phyloP scores from a whole-genome alignment of 2,888 invertebrate genomes.

The Scaptomyza tumidula region DNA sequence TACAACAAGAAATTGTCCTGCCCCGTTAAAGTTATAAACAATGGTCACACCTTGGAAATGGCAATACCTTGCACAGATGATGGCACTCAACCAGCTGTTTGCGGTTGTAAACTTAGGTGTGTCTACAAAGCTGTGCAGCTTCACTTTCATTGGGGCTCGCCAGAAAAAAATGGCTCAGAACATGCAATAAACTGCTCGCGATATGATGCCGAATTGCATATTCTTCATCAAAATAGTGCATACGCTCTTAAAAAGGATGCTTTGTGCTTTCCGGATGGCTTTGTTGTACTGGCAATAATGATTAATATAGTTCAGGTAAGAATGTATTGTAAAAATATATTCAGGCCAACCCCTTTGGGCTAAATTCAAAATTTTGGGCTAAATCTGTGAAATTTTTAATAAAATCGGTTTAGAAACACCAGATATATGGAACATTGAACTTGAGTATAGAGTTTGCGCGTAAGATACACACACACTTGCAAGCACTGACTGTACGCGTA shows the following conservation, averaged over 20 bases:
- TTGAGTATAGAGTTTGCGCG: no score
- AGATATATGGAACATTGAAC: no score
- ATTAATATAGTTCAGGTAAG: conserved; percentile 38
- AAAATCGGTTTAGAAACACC: no score
- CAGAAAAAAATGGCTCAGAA: conserved; percentile 51
- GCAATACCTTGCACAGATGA: conserved; percentile 39
- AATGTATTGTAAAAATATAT: not conserved
- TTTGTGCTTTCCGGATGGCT: conserved; percentile 47
- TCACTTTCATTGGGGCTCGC: conserved; percentile 70
- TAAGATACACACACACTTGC: no score
- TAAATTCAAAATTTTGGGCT: no score
- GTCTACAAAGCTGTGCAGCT: conserved; percentile 54
- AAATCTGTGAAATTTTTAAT: no score
- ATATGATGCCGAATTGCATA: conserved; percentile 62
- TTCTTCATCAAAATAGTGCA: conserved; percentile 60
- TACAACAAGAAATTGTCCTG: conserved; percentile 50
- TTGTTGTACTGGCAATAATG: conserved; percentile 58
- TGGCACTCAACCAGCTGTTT: conserved; percentile 37
- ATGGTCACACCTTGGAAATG: conserved; percentile 53
- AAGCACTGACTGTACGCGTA: no score
- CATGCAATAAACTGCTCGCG: conserved; percentile 42
- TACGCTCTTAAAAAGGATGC: conserved; percentile 47
- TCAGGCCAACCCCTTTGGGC: no score
- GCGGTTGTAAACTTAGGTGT: conserved; percentile 42
- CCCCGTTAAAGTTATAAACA: conserved; percentile 52